These are phyloP conservation scores for Cryptus armator DNA, from an alignment of 2,888 invertebrate genomes.

Conservation along the genomic window DNA sequence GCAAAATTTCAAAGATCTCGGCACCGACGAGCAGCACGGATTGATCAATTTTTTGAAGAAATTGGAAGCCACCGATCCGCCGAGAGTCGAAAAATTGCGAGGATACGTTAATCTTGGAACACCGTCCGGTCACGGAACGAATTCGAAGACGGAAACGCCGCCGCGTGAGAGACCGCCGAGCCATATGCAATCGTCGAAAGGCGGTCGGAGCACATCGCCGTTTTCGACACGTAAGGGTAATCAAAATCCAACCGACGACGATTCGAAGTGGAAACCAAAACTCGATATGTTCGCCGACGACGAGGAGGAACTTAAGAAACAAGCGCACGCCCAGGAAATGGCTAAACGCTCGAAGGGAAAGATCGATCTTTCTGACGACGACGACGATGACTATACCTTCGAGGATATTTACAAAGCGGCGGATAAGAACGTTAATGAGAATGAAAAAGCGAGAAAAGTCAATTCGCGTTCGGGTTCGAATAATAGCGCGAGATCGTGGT, in stretches of 20 bases:
- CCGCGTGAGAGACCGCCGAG: conserved; percentile 70
- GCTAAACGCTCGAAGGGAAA: conserved; percentile 78
- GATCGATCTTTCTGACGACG: conserved; percentile 88
- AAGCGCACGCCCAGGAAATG: conserved; percentile 61
- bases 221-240: conserved; percentile 85
- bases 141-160: conserved; percentile 21
- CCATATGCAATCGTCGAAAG: conserved; percentile 58
- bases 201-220: conserved; percentile 84
- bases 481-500: conserved; percentile 76
- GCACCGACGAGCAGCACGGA: conserved; percentile 93
- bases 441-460: conserved; percentile 88
- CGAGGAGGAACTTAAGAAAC: conserved; percentile 77
- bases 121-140: conserved; percentile 59
- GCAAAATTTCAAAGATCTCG: conserved; percentile 93
- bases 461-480: conserved; percentile 76
- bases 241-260: conserved; percentile 84
- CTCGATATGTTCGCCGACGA: conserved; percentile 83
- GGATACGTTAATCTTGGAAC: conserved; percentile 89
- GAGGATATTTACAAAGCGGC: conserved; percentile 93
- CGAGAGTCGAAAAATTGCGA: conserved; percentile 91
- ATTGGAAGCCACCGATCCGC: conserved; percentile 91
- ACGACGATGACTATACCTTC: conserved; percentile 93
- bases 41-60: conserved; percentile 93
- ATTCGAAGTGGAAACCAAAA: conserved; percentile 82
- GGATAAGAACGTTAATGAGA: conserved; percentile 90